Base-by-base conservation (phyloP, 2,113 vertebrate genomes). In the Lamprotornis superbus region DNA sequence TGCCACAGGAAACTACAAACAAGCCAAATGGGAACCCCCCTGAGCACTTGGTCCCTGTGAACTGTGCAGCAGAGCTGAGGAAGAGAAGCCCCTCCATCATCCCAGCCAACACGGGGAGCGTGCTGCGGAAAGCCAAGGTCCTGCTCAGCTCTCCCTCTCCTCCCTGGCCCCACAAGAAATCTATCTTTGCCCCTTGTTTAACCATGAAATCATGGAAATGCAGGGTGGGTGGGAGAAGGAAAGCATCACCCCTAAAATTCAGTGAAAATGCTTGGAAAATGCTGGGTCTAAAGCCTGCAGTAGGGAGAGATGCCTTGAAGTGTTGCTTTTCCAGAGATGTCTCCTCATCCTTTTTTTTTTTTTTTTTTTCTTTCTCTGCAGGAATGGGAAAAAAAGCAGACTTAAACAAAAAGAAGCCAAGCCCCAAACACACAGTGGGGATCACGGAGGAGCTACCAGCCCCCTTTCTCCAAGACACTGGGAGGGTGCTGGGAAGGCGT, bases 371-470 rank as follows among this genome's bases (percentile, higher is more conserved):
- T 95, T 25, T 96, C 89, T 94, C 92, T 97, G 85, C 97, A 99
- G 99, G 99, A 99, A 98, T 99, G 99, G 99, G 99, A 99, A 97
- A 98, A 98, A 96, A 99, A 99, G 97, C 99, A 98, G 96, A 98
- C 98, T 92, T 40, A 40, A 40, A 40, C 39, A 40, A 40, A 40
- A 40, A 40, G 39, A 40, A 40, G 39, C 39, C 8, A 3, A 69
- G 68, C 53, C 49, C 55, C 9, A 0, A 1, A 35, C 7, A 0
- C 65, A 35, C 57, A 49, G 23, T 67, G 92, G 86, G 91, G 83
- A 83, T 90, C 91, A 83, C 2, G 1, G 52, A 92, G 60, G 44
- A 94, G 69, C 52, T 75, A 3, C 59, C 59, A 83, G 60, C 44
- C 95, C 89, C 94, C 86, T 92, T 93, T 80, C 68, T 89, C 89